Evolutionary conservation across 2,888 invertebrate genomes (phyloP), one percentile per base, ranked within the genome.

Genomic region (Caenorhabditis plicata): DNA sequence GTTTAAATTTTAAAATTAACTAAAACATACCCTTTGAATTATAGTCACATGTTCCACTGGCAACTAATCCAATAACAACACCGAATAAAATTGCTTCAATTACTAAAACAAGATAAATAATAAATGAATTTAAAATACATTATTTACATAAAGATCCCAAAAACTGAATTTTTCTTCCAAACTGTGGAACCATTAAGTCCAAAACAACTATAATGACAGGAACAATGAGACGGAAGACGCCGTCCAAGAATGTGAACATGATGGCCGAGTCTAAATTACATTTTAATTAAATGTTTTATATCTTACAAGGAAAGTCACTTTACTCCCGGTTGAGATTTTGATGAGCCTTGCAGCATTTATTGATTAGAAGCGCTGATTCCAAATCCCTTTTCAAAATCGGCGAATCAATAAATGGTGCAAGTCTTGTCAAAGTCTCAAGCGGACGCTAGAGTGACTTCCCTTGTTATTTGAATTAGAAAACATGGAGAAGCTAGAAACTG

Each of bases 221-320:
- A 13, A 72, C 64, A 32, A 73, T 50, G 5, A 77, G 47, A 19
- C 77, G 69, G 64, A 75, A 68, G 19, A 64, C 64, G 7, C 77
- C 77, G 40, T 77, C 76, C 11, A 77, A 47, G 35, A 71, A 66
- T 9, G 68, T 67, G 54, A 74, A 71, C 63, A 74, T 62, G 38
- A 76, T 75, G 5, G 73, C 57, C n/a, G 65, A 68, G 26, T 69
- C 73, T 68, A 32, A 42, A 52, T 42, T 32, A 40, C 7, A 25
- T 17, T n/a, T 9, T 11, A 19, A 17, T 48, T 2, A 29, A 27
- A 36, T 17, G n/a, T n/a, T n/a, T n/a, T n/a, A n/a, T n/a, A n/a
- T n/a, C n/a, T n/a, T n/a, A n/a, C n/a, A n/a, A n/a, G n/a, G n/a
- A n/a, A n/a, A n/a, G n/a, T n/a, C n/a, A n/a, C n/a, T n/a, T n/a